Evolutionary conservation across 2,797 vertebrate genomes (phyloP).

Genomic region (Sebastes jordani): DNA sequence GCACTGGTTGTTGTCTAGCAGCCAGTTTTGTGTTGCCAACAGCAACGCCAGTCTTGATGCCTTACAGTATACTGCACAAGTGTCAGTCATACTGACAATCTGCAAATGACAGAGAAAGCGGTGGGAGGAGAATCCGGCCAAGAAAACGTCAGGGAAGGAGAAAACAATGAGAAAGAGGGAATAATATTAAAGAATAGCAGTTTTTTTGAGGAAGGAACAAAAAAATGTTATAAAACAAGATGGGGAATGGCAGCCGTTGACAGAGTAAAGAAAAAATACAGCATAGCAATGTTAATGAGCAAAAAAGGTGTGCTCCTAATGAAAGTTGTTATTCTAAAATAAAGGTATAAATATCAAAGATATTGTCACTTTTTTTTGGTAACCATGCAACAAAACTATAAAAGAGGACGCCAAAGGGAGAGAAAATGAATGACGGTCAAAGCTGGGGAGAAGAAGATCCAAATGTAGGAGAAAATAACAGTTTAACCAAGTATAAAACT

Average conservation of each 20-base stretch:
- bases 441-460: not conserved
- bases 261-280: not conserved
- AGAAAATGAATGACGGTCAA: not conserved
- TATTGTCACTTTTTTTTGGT: not conserved
- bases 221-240: not conserved
- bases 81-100: conserved; percentile 39
- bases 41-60: conserved; percentile 25
- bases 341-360: not conserved
- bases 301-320: not conserved
- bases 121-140: conserved; percentile 5
- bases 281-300: not conserved
- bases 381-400: not conserved
- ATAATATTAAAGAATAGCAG: not conserved
- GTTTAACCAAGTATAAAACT: not conserved
- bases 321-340: not conserved
- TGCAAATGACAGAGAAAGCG: conserved; percentile 24
- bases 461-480: not conserved
- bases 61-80: not conserved
- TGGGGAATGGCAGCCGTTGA: not conserved
- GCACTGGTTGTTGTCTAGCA: conserved; percentile 11
- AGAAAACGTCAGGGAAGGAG: not conserved
- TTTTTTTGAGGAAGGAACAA: not conserved
- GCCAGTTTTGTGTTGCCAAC: conserved; percentile 28
- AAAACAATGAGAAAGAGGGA: not conserved
- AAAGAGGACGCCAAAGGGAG: not conserved